These are phyloP conservation scores for Stegodyphus mimosarum DNA, from an alignment of 1,140 invertebrate species.

Conservation along the genomic window DNA sequence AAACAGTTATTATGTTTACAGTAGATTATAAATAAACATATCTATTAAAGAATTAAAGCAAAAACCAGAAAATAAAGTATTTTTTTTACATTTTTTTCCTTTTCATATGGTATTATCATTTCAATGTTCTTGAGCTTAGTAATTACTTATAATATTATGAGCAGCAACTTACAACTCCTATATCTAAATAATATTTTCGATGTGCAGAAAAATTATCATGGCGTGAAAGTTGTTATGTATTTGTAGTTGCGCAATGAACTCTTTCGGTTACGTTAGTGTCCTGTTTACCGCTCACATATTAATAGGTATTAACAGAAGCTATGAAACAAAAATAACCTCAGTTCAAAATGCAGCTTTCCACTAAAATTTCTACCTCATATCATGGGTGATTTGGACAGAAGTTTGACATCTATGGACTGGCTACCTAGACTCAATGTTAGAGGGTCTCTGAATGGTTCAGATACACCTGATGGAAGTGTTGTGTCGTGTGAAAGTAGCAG, in stretches of 20 bases:
- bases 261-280: constrained; percentile 3
- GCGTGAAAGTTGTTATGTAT: constrained; percentile 45
- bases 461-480: constrained; percentile 61
- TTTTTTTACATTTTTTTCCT: background rate
- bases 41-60: background rate
- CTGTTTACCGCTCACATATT: background rate
- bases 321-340: background rate
- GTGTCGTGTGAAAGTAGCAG: constrained; percentile 43
- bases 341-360: constrained; percentile 17
- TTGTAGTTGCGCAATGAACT: constrained; percentile 49
- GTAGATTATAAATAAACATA: too few relatives aligned
- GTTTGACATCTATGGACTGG: constrained; percentile 74
- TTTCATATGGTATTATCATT: background rate
- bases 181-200: constrained; percentile 51
- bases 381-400: constrained; percentile 70
- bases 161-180: constrained; percentile 44
- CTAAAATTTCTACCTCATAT: constrained; percentile 23
- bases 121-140: too few relatives aligned
- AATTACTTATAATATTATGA: background rate
- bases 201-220: constrained; percentile 58
- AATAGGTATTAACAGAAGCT: background rate
- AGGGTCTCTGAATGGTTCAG: constrained; percentile 62
- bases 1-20: too few relatives aligned
- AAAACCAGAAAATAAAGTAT: background rate
- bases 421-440: constrained; percentile 70